These are phyloP conservation scores for Neosilurus hyrtlii DNA, from an alignment of 2,797 vertebrate species.

Conservation along the genomic window DNA sequence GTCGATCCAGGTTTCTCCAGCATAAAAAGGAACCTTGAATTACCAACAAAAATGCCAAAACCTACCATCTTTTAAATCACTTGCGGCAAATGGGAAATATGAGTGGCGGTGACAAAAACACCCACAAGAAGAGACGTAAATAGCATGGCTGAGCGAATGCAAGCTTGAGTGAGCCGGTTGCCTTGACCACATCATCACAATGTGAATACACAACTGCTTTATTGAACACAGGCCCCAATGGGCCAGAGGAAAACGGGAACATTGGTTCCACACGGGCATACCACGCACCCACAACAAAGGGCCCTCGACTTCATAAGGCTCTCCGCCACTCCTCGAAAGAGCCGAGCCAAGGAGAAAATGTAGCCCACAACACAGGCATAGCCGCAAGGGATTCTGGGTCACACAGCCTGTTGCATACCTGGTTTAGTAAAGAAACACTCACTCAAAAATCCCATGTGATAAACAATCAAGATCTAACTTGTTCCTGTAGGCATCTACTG, in stretches of 20 bases:
- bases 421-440: slow-evolving; percentile 18
- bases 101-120: slow-evolving; percentile 65
- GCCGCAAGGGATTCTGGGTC: slow-evolving; percentile 48
- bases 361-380: slow-evolving; percentile 60
- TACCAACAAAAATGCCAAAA: slow-evolving; percentile 58
- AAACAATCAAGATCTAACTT: background rate
- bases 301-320: slow-evolving; percentile 61
- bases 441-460: background rate
- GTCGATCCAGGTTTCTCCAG: slow-evolving; percentile 56
- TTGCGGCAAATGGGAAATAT: slow-evolving; percentile 63
- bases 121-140: slow-evolving; percentile 67
- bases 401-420: slow-evolving; percentile 39
- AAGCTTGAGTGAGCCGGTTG: slow-evolving; percentile 83
- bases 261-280: slow-evolving; percentile 83
- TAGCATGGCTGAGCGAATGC: slow-evolving; percentile 82
- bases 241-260: slow-evolving; percentile 76
- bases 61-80: slow-evolving; percentile 59
- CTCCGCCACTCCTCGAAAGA: slow-evolving; percentile 55
- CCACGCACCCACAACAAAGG: slow-evolving; percentile 88
- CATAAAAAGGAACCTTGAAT: slow-evolving; percentile 56
- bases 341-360: slow-evolving; percentile 63
- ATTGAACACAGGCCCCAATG: slow-evolving; percentile 88
- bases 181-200: slow-evolving; percentile 91
- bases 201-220: slow-evolving; percentile 86
- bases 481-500: background rate